Percentiles rank a stretch among this genome's conserved stretches.
Conservation (phyloP, 2,797 vertebrate genomes). For the Protonibea diacanthus region DNA sequence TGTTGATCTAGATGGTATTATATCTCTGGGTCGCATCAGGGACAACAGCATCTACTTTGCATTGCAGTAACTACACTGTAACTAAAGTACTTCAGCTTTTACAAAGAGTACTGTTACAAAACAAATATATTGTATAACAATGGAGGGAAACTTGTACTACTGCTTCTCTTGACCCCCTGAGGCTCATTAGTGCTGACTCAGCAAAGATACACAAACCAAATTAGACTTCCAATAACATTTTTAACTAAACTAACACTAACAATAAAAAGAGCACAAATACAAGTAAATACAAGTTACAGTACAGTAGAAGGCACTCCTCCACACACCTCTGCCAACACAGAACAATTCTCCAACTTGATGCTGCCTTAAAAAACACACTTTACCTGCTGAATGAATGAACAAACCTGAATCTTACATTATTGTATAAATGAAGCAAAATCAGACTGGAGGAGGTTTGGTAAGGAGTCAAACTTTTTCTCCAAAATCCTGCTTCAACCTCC, state of each 20-base stretch:
- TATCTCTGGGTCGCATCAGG: neutral
- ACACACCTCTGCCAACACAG: neutral
- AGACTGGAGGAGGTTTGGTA: neutral
- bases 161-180: neutral
- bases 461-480: neutral
- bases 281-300: constrained; percentile 1
- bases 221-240: neutral
- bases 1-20: constrained; percentile 16
- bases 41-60: neutral
- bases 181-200: constrained; percentile 1
- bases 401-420: neutral
- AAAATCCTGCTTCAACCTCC: neutral
- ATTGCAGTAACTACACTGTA: neutral
- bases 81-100: neutral
- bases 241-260: constrained; percentile 5
- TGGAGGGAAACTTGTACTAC: constrained; percentile 2
- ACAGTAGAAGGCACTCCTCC: neutral
- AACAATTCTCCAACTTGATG: neutral
- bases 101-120: neutral
- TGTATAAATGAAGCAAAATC: neutral
- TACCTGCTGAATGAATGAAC: neutral
- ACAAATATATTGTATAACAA: neutral
- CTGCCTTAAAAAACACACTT: no score
- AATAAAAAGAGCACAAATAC: neutral
- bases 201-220: constrained; percentile 13